phyloP scores from a whole-genome alignment of 64 coral and sea anemone species.

The Dendronephthya gigantea region DNA sequence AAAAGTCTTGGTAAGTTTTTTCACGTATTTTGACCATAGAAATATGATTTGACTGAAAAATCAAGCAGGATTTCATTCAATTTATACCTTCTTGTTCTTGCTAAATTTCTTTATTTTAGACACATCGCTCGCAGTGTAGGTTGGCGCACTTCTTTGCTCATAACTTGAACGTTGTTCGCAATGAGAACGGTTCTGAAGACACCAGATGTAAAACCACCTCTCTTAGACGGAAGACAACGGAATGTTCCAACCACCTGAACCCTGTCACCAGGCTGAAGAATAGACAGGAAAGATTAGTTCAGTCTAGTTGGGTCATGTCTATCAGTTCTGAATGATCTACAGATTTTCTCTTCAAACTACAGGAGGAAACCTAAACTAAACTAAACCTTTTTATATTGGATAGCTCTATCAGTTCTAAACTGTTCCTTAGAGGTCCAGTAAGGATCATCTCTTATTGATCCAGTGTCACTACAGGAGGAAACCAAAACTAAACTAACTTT shows the following conservation, averaged over 20 bases:
- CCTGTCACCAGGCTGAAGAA: slow-evolving; percentile 80
- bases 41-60: too few relatives aligned
- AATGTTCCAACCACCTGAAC: slow-evolving; percentile 93
- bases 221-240: slow-evolving; percentile 85
- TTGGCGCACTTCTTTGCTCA: slow-evolving; percentile 94
- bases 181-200: slow-evolving; percentile 95
- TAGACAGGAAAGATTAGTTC: neutral
- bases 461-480: too few relatives aligned
- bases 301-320: neutral
- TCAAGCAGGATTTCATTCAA: neutral
- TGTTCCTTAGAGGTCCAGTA: too few relatives aligned
- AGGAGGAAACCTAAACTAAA: too few relatives aligned
- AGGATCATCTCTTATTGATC: too few relatives aligned
- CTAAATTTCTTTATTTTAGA: slow-evolving; percentile 92
- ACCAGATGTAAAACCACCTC: slow-evolving; percentile 82
- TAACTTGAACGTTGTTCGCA: slow-evolving; percentile 87
- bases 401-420: too few relatives aligned
- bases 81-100: slow-evolving; percentile 55
- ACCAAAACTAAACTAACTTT: too few relatives aligned
- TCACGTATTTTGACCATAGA: too few relatives aligned
- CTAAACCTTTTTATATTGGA: too few relatives aligned
- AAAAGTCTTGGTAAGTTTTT: too few relatives aligned
- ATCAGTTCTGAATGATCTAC: too few relatives aligned
- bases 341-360: too few relatives aligned
- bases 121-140: slow-evolving; percentile 64